Conservation (phyloP, 2,113 vertebrate genomes). For the Lynx canadensis region DNA sequence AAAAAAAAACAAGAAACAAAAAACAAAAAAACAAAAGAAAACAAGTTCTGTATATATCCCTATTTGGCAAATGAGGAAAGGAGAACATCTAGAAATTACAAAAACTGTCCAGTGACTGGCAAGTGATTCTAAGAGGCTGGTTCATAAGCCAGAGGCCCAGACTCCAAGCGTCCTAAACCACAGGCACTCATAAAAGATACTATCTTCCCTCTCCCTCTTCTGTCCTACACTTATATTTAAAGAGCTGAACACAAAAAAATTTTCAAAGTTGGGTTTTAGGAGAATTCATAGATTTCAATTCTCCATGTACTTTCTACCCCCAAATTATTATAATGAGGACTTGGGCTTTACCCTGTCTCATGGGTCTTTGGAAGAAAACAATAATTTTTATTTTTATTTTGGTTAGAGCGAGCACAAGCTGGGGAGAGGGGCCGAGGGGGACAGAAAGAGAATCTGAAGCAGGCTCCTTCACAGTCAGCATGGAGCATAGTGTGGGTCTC, state of each 20-base stretch:
- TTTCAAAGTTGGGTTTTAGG: not conserved
- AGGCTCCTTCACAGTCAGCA: too few species aligned
- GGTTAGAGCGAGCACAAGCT: too few species aligned
- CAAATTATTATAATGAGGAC: not conserved
- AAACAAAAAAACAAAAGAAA: not conserved
- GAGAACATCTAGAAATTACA: not conserved
- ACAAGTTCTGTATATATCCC: not conserved
- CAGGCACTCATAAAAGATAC: fast-evolving
- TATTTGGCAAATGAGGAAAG: not conserved
- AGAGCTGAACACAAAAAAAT: not conserved
- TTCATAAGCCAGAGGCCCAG: not conserved
- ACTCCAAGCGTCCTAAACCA: not conserved
- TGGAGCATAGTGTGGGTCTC: too few species aligned
- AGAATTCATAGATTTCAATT: not conserved
- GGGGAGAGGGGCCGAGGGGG: too few species aligned
- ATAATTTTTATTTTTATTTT: too few species aligned
- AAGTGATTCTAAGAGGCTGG: not conserved
- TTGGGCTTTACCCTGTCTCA: not conserved
- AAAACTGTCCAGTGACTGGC: not conserved
- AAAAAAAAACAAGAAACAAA: not conserved
- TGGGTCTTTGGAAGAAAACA: not conserved
- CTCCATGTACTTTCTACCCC: not conserved
- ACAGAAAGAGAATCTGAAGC: too few species aligned
- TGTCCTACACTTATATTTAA: not conserved
- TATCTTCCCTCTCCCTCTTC: not conserved